Evolutionary conservation across 2,888 invertebrate species (phyloP), one percentile per base, ranked within the genome.

Genomic region (Rhagophthalmus giganteus): DNA sequence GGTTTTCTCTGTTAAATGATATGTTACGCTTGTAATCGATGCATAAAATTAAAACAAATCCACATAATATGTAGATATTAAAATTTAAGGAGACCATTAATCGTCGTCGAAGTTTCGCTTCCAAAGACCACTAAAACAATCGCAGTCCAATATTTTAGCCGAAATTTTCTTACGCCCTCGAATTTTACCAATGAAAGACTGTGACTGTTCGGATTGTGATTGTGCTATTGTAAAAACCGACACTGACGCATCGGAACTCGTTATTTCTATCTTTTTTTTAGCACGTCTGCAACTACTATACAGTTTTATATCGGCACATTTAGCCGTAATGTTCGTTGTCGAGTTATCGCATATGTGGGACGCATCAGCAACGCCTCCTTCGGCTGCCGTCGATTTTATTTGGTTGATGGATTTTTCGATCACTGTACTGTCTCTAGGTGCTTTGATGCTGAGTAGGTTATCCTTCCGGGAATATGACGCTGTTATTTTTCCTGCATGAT

Each of bases 301-400:
- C 30, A 35, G 41, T 34, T 40, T 38, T 50, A 33, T 44, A 41
- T 46, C 45, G 34, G 39, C 47, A 42, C 53, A 47, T 47, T 47
- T 53, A 53, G 38, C 32, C 30, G 47, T 42, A 53, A 47, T 41
- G 45, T 53, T 37, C 38, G 39, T 46, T 53, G 53, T 46, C 53
- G 45, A 47, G 53, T 46, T 53, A 47, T 53, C 53, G 37, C 53
- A 47, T 47, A 47, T 47, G 47, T 41, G 47, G 41, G 41, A 35
- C 42, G 47, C 37, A 25, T 24, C 32, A 27, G 30, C 39, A 31
- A 15, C 13, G 41, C 34, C 33, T 44, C 44, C 30, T 46, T 30
- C 31, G 35, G 30, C 24, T 41, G 40, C 20, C 33, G 42, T 46
- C 47, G 20, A 41, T 53, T 53, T 42, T 47, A 40, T 32, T 42